A percentile compares a stretch with the other conserved stretches of the same genome.
Conservation (phyloP, 1,140 invertebrate species). For the Saccostrea echinata region DNA sequence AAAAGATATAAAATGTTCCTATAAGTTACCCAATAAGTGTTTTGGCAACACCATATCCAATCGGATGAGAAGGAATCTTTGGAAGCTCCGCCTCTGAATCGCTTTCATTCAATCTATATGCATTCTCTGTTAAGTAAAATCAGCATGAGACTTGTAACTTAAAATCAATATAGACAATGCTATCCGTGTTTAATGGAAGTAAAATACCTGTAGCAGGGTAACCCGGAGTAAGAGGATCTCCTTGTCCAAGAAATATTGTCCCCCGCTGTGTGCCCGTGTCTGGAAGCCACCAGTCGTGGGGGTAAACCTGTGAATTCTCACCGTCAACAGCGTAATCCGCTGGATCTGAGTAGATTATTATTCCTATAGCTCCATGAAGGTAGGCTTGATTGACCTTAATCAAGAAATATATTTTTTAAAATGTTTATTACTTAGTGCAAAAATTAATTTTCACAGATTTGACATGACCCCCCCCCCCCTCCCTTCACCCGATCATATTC, state of each 20-base stretch:
- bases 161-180: no score
- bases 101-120: slow-evolving; percentile 61
- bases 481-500: no score
- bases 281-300: slow-evolving; percentile 80
- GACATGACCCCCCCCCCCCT: no score
- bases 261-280: slow-evolving; percentile 77
- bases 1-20: neutral
- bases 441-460: no score
- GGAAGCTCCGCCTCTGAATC: slow-evolving; percentile 63
- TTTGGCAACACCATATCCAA: slow-evolving; percentile 78
- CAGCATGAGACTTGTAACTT: neutral
- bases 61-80: slow-evolving; percentile 78
- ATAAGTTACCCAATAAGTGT: slow-evolving; percentile 5
- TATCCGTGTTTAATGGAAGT: no score
- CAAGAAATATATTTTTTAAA: neutral
- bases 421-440: neutral
- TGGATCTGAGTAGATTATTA: slow-evolving; percentile 82
- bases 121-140: slow-evolving; percentile 55
- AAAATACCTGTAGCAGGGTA: neutral
- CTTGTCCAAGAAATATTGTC: slow-evolving; percentile 72
- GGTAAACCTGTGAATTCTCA: slow-evolving; percentile 75
- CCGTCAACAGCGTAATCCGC: slow-evolving; percentile 77
- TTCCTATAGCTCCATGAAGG: slow-evolving; percentile 76
- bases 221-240: slow-evolving; percentile 78
- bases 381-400: slow-evolving; percentile 74